These are phyloP conservation scores for Dromas ardeola DNA, from an alignment of 2,113 vertebrate species.

Conservation along the genomic window DNA sequence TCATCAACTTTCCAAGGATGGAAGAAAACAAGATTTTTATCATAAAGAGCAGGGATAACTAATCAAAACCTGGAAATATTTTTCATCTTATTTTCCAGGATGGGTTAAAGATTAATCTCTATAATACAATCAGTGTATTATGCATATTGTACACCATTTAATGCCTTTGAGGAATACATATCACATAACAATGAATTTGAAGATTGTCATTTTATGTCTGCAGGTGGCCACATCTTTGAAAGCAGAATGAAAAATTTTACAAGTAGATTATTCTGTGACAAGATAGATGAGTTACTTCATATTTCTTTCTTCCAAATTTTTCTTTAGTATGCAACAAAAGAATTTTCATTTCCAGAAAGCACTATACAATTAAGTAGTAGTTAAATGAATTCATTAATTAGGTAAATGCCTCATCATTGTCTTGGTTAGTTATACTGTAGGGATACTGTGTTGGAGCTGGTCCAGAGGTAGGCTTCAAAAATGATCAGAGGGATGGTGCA, in stretches of 20 bases:
- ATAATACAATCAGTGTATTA: neutral
- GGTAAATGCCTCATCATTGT: neutral
- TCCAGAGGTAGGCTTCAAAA: neutral
- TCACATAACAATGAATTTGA: neutral
- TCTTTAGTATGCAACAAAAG: neutral
- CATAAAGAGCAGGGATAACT: neutral
- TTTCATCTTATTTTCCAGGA: neutral
- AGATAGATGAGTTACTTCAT: neutral
- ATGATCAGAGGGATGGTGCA: neutral
- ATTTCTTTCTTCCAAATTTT: neutral
- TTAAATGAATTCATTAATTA: neutral
- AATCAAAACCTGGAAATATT: neutral
- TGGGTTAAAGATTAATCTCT: neutral
- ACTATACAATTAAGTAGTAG: neutral
- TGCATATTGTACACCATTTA: neutral
- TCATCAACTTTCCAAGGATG: neutral
- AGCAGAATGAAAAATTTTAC: neutral
- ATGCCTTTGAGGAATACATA: neutral
- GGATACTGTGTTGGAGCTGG: neutral
- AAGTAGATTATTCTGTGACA: neutral
- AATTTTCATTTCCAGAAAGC: neutral
- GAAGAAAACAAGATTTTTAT: neutral
- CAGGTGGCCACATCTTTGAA: neutral
- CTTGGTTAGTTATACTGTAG: neutral
- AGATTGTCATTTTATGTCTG: neutral